Conservation (phyloP, 2,113 vertebrate genomes). For the Tricholaema leucomelas region DNA sequence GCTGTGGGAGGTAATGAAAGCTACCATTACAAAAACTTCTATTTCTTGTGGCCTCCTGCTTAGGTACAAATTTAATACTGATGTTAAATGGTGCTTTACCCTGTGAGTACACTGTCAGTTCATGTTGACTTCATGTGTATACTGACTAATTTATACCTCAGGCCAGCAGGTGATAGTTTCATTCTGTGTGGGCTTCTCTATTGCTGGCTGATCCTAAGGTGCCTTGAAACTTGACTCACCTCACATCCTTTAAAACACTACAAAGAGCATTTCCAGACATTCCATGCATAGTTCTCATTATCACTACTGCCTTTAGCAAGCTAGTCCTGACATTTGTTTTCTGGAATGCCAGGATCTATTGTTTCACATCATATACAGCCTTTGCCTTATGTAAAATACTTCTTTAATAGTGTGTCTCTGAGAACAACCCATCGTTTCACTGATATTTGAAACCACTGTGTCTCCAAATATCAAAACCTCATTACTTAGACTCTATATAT, state of each 20-base stretch:
- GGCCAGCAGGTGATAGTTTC: neutral
- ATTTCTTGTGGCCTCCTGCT: neutral
- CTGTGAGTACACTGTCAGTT: neutral
- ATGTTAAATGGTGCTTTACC: neutral
- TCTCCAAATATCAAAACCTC: neutral
- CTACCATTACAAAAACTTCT: neutral
- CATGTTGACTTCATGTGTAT: neutral
- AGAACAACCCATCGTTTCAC: neutral
- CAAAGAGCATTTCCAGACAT: neutral
- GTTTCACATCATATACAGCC: neutral
- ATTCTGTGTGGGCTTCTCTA: neutral
- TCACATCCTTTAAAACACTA: neutral
- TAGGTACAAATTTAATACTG: neutral
- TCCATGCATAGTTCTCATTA: neutral
- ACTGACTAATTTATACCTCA: neutral
- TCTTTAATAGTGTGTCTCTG: neutral
- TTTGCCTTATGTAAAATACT: neutral
- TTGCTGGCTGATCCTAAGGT: neutral
- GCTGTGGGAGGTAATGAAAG: neutral
- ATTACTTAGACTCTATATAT: neutral
- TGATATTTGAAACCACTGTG: neutral
- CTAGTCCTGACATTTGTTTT: neutral
- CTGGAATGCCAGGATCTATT: neutral
- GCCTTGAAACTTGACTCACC: neutral
- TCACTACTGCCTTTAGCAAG: neutral